Evolutionary conservation across 2,888 invertebrate genomes (phyloP), one percentile per base, ranked within the genome.

Genomic region (Hirtodrosophila trivittata): DNA sequence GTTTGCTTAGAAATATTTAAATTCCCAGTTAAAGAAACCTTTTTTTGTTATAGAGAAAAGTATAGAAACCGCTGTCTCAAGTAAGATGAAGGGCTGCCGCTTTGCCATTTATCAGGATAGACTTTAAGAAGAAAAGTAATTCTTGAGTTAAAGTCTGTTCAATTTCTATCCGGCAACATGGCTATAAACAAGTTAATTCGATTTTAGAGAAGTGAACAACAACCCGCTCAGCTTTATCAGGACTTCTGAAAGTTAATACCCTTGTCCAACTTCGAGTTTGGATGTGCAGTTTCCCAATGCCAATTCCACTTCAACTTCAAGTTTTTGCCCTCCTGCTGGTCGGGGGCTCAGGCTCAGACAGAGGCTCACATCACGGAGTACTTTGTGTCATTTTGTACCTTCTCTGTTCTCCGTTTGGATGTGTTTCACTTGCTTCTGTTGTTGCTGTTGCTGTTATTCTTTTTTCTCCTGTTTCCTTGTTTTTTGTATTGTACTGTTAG

Each of bases 401-500:
- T 43, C 42, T 51, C 57, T 13, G 8, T 35, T 30, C 37, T 41
- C 18, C 8, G 26, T 26, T 16, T 30, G 37, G 32, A 47, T 54
- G 35, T 54, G 18, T 35, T 46, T 8, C 57, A 30, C 30, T 30
- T 33, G 16, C 14, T 39, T n/a, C 47, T 13, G 6, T 28, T 16
- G 25, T n/a, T 63, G 30, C 46, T 57, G 38, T 45, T 55, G 3
- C 25, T 3, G 6, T 25, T 67, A 4, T 45, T 1, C n/a, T 26
- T 37, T 55, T 57, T 39, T 25, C 46, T 58, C n/a, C 14, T 59
- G 38, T 55, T 56, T 64, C 32, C 35, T 12, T 63, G 55, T 75
- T 49, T 65, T 49, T 52, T 66, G 52, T 73, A 68, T 49, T 66
- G 57, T 72, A 64, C 82, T 74, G 75, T 76, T 76, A 83, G 84